Conservation (phyloP, 2,888 invertebrate species). For the Neria commutata region DNA sequence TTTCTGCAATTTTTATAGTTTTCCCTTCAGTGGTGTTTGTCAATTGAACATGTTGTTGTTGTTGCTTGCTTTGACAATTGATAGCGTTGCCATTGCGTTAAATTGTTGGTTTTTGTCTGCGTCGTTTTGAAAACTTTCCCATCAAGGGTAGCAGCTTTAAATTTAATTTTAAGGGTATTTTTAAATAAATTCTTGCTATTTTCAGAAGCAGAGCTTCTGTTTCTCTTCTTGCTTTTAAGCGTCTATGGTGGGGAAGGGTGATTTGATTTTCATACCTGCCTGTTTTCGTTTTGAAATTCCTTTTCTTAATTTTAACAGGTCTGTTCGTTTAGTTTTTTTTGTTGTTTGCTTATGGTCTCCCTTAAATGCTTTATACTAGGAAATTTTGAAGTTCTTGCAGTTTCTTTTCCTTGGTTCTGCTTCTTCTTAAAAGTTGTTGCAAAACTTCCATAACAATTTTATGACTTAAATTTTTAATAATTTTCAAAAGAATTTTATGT, state of each 20-base stretch:
- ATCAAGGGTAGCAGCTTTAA: too few relatives aligned
- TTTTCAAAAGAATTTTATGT: conserved; percentile 5
- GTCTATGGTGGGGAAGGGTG: too few relatives aligned
- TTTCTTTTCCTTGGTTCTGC: too few relatives aligned
- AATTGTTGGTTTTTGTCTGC: neutral
- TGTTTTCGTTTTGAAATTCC: conserved; percentile 19
- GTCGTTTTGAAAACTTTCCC: neutral
- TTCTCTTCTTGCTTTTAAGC: too few relatives aligned
- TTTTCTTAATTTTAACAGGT: conserved; percentile 14
- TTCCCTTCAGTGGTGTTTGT: neutral
- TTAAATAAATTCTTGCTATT: too few relatives aligned
- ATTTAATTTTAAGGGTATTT: too few relatives aligned
- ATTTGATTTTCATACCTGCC: neutral
- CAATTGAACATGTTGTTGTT: conserved; percentile 22
- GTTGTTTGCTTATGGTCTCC: too few relatives aligned
- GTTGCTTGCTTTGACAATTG: conserved; percentile 20
- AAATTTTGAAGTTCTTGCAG: too few relatives aligned
- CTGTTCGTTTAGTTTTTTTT: conserved; percentile 11
- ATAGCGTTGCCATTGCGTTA: neutral
- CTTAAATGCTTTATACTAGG: too few relatives aligned
- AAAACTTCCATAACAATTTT: too few relatives aligned
- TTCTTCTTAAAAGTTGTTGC: conserved; percentile 12
- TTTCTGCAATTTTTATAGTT: neutral
- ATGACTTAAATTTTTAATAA: conserved; percentile 1
- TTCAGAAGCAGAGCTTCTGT: neutral